phyloP scores from a whole-genome alignment of 2,797 vertebrate genomes.

The Danio albolineatus region DNA sequence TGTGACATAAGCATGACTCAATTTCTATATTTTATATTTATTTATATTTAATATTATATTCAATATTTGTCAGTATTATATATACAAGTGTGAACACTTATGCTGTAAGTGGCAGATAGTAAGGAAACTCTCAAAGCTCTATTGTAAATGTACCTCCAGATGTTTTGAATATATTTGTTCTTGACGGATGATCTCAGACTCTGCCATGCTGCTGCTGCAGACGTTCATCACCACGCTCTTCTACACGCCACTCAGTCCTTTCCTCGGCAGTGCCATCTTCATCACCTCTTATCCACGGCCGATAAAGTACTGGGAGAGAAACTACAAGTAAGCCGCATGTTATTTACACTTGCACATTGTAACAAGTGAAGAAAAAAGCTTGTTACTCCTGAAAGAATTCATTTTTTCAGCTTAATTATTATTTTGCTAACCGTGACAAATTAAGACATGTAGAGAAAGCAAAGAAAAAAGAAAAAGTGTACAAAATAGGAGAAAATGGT shows the following conservation, averaged over 20 bases:
- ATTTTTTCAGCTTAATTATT: too few species aligned
- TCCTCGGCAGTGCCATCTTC: constrained; percentile 97
- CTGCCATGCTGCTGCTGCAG: constrained; percentile 95
- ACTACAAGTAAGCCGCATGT: constrained; percentile 91
- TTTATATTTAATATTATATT: too few species aligned
- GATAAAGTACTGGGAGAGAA: constrained; percentile 96
- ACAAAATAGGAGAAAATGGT: too few species aligned
- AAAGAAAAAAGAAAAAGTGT: too few species aligned
- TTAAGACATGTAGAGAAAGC: too few species aligned
- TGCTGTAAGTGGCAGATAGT: background rate
- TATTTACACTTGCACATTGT: too few species aligned
- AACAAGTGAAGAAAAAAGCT: too few species aligned
- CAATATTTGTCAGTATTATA: too few species aligned
- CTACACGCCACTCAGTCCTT: constrained; percentile 93
- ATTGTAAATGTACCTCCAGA: background rate
- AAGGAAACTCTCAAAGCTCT: background rate
- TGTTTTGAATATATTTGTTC: background rate
- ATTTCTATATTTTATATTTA: too few species aligned
- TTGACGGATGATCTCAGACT: constrained; percentile 81
- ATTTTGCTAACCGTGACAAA: too few species aligned
- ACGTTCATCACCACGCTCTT: constrained; percentile 89
- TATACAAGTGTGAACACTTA: background rate
- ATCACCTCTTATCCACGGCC: constrained; percentile 94
- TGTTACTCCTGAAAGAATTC: too few species aligned
- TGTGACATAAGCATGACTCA: too few species aligned